A percentile compares a stretch with the other conserved stretches of the same genome.
phyloP scores from a whole-genome alignment of 2,797 vertebrate species.

The Kryptopterus vitreolus region DNA sequence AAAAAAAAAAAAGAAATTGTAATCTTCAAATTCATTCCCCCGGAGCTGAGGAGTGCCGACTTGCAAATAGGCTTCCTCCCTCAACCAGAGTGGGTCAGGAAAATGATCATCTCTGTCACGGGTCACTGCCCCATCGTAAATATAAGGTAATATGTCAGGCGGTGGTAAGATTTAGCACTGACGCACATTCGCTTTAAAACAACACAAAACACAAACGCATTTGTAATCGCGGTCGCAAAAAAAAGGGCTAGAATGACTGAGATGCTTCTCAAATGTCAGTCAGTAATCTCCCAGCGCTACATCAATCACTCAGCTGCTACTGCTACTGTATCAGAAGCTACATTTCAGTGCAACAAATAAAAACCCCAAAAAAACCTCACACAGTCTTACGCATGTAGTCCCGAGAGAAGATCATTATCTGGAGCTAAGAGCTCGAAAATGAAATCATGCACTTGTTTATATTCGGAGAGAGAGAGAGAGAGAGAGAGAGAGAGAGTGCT shows the following conservation, averaged over 20 bases:
- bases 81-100: slow-evolving; percentile 38
- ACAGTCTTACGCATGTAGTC: slow-evolving; percentile 37
- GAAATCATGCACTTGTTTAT: slow-evolving; percentile 44
- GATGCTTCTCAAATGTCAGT: slow-evolving; percentile 13
- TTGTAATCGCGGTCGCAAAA: not conserved
- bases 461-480: too few relatives aligned
- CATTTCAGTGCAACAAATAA: slow-evolving; percentile 23
- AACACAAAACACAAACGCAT: not conserved
- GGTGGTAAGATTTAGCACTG: slow-evolving; percentile 20
- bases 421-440: slow-evolving; percentile 36
- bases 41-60: slow-evolving; percentile 31
- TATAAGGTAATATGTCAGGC: slow-evolving; percentile 33
- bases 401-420: slow-evolving; percentile 51
- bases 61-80: slow-evolving; percentile 13
- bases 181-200: slow-evolving; percentile 26
- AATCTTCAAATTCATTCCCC: slow-evolving; percentile 44
- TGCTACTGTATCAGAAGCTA: slow-evolving; percentile 35
- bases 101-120: slow-evolving; percentile 41
- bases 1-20: too few relatives aligned
- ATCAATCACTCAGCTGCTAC: slow-evolving; percentile 44
- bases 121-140: slow-evolving; percentile 41
- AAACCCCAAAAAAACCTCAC: slow-evolving; percentile 27
- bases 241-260: not conserved
- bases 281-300: slow-evolving; percentile 25
- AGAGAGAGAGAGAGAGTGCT: slow-evolving; percentile 35